These are phyloP conservation scores for Scarus forsteni DNA, from an alignment of 2,797 vertebrate genomes.

Conservation along the genomic window DNA sequence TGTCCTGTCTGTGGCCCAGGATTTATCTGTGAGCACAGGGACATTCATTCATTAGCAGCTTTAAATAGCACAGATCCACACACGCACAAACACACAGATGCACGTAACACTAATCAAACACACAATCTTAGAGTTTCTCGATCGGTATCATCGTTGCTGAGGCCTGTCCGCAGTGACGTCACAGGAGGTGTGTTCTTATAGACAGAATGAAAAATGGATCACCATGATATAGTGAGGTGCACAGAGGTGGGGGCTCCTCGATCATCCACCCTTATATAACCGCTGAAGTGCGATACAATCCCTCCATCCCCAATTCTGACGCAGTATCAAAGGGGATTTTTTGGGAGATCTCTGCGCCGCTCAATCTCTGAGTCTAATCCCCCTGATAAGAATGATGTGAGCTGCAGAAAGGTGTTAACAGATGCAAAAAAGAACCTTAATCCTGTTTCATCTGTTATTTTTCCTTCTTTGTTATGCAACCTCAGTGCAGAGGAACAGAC, in stretches of 20 bases:
- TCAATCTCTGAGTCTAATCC: slow-evolving; percentile 43
- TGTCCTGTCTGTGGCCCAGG: slow-evolving; percentile 27
- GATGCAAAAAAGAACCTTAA: slow-evolving; percentile 26
- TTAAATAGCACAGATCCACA: slow-evolving; percentile 44
- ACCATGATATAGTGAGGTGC: not conserved
- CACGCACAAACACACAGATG: not conserved
- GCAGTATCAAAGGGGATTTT: slow-evolving; percentile 44
- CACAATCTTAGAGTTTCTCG: slow-evolving; percentile 38
- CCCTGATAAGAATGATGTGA: slow-evolving; percentile 21
- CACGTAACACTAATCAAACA: slow-evolving; percentile 4
- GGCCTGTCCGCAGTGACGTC: slow-evolving; percentile 34
- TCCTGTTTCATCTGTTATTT: slow-evolving; percentile 18
- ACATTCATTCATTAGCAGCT: slow-evolving; percentile 41
- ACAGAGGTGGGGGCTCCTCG: slow-evolving; percentile 6
- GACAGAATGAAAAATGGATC: slow-evolving; percentile 31
- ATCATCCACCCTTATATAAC: slow-evolving; percentile 53
- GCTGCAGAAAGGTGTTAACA: slow-evolving; percentile 26
- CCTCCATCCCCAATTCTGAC: slow-evolving; percentile 36
- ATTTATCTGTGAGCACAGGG: slow-evolving; percentile 27
- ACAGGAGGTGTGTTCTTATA: slow-evolving; percentile 19
- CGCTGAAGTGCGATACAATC: not conserved
- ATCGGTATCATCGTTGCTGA: slow-evolving; percentile 44
- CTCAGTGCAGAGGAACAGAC: slow-evolving; percentile 46
- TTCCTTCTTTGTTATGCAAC: slow-evolving; percentile 47
- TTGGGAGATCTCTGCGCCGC: slow-evolving; percentile 23